Conservation (phyloP, 37 sponge, comb jelly and placozoan species). For the Ephydatia muelleri region DNA sequence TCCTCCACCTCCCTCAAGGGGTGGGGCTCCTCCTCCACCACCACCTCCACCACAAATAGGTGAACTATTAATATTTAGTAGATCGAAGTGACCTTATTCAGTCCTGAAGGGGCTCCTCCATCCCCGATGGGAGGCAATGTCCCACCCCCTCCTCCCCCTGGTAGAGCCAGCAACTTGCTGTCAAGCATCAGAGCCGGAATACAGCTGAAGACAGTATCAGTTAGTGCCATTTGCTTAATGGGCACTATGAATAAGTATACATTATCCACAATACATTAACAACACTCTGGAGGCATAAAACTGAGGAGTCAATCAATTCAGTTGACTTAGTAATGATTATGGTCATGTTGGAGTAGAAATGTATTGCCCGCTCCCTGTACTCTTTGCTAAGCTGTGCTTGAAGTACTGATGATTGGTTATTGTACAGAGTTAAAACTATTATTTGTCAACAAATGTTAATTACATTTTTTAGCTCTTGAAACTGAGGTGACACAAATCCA, state of each 20-base stretch:
- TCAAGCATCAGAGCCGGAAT: conserved; percentile 54
- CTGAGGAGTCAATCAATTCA: no score
- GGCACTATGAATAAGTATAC: no score
- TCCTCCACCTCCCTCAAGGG: conserved; percentile 28
- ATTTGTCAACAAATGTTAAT: no score
- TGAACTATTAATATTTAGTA: background rate
- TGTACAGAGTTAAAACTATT: no score
- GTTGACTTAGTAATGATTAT: no score
- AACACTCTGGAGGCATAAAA: background rate
- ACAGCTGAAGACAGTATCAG: conserved; percentile 32
- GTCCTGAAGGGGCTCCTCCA: conserved; percentile 19
- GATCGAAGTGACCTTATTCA: conserved; percentile 1
- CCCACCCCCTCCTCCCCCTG: conserved; percentile 15
- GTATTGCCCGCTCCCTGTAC: no score
- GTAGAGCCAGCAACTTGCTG: conserved; percentile 49
- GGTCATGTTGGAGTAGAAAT: no score
- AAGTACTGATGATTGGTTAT: no score
- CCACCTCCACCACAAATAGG: conserved; percentile 14
- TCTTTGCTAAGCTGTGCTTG: no score
- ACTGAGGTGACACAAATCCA: no score
- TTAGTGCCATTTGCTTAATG: background rate
- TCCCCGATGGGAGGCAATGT: background rate
- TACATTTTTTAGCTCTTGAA: no score
- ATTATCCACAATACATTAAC: background rate
- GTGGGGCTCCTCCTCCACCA: conserved; percentile 41